phyloP scores from a whole-genome alignment of 2,113 vertebrate species.

The Sakesphorus luctuosus region DNA sequence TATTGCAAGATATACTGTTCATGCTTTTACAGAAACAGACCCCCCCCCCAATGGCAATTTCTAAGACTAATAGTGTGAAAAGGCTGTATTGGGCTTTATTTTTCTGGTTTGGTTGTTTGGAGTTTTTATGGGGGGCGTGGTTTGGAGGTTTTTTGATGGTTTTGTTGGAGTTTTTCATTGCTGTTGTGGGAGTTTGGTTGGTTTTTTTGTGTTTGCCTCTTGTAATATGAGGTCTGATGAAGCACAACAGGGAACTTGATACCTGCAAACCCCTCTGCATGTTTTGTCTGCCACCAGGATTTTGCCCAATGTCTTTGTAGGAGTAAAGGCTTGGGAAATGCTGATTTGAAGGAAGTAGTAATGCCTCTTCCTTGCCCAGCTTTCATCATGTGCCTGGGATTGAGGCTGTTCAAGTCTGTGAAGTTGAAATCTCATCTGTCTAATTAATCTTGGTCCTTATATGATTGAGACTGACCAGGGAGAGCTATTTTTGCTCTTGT shows the following conservation, averaged over 20 bases:
- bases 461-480: not conserved
- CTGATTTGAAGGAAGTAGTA: not conserved
- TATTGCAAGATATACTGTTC: not conserved
- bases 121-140: too few species aligned
- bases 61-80: not conserved
- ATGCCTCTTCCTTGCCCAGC: not conserved
- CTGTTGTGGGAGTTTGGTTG: not conserved
- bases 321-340: not conserved
- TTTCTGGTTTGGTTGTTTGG: not conserved
- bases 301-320: not conserved
- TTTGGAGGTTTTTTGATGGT: not conserved
- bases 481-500: not conserved
- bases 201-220: not conserved
- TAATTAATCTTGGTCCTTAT: not conserved
- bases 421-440: not conserved
- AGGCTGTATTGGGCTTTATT: not conserved
- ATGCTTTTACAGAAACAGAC: not conserved
- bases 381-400: not conserved
- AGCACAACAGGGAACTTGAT: not conserved
- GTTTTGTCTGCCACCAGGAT: not conserved
- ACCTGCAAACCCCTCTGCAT: not conserved
- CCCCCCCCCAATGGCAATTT: not conserved
- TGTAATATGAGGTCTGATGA: not conserved
- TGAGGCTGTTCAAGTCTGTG: not conserved
- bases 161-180: not conserved